phyloP scores from a whole-genome alignment of 2,113 vertebrate genomes.

The Himantopus leucocephalus region DNA sequence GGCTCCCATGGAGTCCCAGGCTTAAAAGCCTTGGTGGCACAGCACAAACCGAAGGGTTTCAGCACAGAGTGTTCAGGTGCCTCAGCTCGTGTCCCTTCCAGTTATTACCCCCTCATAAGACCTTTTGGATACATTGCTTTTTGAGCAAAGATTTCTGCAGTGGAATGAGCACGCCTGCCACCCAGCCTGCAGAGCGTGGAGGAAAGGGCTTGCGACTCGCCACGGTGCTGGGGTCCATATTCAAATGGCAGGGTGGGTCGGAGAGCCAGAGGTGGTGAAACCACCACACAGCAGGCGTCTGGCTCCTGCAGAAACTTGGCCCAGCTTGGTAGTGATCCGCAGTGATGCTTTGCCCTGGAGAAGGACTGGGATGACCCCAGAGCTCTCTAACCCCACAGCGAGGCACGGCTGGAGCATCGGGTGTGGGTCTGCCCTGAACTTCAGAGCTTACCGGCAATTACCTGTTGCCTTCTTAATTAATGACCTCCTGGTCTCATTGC shows the following conservation, averaged over 20 bases:
- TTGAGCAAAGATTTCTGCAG: not conserved
- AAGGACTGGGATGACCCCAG: not conserved
- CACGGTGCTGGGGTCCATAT: not conserved
- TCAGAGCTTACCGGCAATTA: not conserved
- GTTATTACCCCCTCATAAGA: not conserved
- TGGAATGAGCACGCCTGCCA: not conserved
- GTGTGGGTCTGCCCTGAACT: not conserved
- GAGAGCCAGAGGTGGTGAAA: not conserved
- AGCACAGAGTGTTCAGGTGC: not conserved
- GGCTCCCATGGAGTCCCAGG: not conserved
- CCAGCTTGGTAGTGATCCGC: not conserved
- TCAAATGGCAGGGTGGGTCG: not conserved
- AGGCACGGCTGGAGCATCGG: not conserved
- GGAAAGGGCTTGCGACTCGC: accelerated
- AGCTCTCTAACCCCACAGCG: not conserved
- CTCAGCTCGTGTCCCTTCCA: not conserved
- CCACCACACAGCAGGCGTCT: not conserved
- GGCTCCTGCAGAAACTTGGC: not conserved
- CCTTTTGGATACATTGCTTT: not conserved
- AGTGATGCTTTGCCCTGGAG: not conserved
- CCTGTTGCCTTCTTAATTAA: not conserved
- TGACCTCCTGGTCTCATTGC: not conserved
- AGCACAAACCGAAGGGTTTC: not conserved
- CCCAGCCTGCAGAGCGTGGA: not conserved
- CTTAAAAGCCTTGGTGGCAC: not conserved